Percentiles rank a stretch among this genome's conserved stretches.
phyloP scores from a whole-genome alignment of 2,797 vertebrate genomes.

The Macroramphosus scolopax region DNA sequence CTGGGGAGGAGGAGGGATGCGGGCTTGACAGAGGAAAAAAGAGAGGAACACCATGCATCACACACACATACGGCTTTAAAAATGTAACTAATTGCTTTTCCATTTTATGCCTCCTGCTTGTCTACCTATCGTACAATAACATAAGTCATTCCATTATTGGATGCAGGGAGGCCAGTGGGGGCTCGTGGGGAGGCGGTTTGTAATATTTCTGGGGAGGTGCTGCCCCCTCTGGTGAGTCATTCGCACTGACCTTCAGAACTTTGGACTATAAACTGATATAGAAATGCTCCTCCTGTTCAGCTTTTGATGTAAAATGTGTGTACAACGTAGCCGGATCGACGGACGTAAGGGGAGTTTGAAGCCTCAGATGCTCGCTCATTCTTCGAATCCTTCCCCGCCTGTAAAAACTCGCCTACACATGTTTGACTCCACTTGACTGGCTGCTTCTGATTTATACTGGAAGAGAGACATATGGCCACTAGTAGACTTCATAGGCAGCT shows the following conservation, averaged over 20 bases:
- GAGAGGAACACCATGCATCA: constrained; percentile 19
- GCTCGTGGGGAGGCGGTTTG: constrained; percentile 6
- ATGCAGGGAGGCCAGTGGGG: not conserved
- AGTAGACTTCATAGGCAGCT: constrained; percentile 42
- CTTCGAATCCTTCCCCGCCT: too few relatives aligned
- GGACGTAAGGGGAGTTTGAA: too few relatives aligned
- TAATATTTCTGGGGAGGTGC: constrained; percentile 37
- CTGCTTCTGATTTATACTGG: constrained; percentile 17
- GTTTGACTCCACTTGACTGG: constrained; percentile 20
- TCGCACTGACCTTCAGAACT: not conserved
- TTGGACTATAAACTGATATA: too few relatives aligned
- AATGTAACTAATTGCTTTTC: constrained; percentile 44
- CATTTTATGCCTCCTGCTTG: constrained; percentile 38
- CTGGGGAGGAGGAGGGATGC: too few relatives aligned
- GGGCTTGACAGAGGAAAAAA: constrained; percentile 13
- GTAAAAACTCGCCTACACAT: too few relatives aligned
- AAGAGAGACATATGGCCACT: constrained; percentile 48
- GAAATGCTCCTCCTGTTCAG: not conserved
- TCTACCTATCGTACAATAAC: constrained; percentile 23
- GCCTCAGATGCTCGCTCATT: too few relatives aligned
- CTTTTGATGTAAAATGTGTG: too few relatives aligned
- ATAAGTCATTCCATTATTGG: constrained; percentile 36
- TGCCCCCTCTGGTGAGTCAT: constrained; percentile 59
- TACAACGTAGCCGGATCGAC: too few relatives aligned
- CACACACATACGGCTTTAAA: constrained; percentile 15